These are phyloP conservation scores for Trogon melanurus DNA, from an alignment of 2,113 vertebrate species.

Conservation along the genomic window DNA sequence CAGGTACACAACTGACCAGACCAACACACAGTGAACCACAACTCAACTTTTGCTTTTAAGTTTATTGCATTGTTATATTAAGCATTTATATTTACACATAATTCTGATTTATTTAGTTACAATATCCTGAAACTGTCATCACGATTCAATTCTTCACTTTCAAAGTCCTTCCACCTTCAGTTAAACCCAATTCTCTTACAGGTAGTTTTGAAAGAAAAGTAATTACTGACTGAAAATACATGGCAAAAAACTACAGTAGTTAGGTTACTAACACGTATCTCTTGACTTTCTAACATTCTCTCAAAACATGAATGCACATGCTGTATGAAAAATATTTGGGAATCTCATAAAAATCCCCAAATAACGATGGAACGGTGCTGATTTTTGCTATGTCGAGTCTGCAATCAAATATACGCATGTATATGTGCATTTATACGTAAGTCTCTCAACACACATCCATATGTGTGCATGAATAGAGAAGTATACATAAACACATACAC, in stretches of 20 bases:
- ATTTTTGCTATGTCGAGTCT: neutral
- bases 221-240: neutral
- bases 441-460: neutral
- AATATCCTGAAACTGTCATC: neutral
- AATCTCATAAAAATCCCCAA: neutral
- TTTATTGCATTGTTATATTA: slow-evolving; percentile 40
- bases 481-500: neutral
- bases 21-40: neutral
- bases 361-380: neutral
- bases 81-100: slow-evolving; percentile 56
- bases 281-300: neutral
- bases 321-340: neutral
- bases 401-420: neutral
- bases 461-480: neutral
- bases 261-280: neutral
- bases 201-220: neutral
- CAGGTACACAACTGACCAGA: neutral
- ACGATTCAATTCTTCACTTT: neutral
- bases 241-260: neutral
- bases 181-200: neutral
- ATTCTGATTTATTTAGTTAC: slow-evolving; percentile 30
- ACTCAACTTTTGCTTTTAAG: neutral
- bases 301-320: neutral
- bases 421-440: neutral
- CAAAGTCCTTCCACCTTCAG: neutral